phyloP scores from a whole-genome alignment of 2,797 vertebrate species.

The Nyctibius grandis region DNA sequence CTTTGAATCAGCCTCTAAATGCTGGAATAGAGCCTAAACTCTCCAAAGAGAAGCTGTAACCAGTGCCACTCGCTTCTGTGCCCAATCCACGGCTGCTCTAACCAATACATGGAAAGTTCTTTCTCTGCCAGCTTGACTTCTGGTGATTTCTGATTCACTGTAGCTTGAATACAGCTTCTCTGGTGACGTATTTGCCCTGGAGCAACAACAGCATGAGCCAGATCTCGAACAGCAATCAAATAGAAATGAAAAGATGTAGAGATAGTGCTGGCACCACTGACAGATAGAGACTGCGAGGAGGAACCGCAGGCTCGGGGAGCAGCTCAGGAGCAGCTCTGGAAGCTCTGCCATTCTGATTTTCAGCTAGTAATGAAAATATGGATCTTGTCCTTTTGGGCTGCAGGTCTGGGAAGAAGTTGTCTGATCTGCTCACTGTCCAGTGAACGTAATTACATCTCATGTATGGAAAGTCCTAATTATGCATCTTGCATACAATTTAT shows the following conservation, averaged over 20 bases:
- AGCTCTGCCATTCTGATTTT: background rate
- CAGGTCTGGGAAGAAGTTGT: background rate
- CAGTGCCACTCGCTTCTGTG: accelerated
- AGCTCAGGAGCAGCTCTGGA: background rate
- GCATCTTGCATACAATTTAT: background rate
- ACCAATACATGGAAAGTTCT: background rate
- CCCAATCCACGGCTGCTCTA: background rate
- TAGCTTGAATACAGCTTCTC: background rate
- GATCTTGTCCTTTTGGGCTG: background rate
- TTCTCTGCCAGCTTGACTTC: background rate
- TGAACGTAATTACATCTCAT: background rate
- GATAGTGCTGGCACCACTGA: background rate
- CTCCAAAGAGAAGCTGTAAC: background rate
- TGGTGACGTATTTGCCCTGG: background rate
- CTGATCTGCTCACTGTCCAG: background rate
- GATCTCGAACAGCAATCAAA: background rate
- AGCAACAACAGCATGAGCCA: background rate
- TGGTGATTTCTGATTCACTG: background rate
- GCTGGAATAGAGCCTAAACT: background rate
- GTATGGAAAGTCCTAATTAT: background rate
- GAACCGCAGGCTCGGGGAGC: accelerated
- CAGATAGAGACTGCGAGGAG: background rate
- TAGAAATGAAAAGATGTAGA: background rate
- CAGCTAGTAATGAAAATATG: background rate
- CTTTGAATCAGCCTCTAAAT: background rate